Percentiles rank a stretch among this genome's conserved stretches.
Conservation (phyloP, 2,113 vertebrate species). For the Gadus chalcogrammus region DNA sequence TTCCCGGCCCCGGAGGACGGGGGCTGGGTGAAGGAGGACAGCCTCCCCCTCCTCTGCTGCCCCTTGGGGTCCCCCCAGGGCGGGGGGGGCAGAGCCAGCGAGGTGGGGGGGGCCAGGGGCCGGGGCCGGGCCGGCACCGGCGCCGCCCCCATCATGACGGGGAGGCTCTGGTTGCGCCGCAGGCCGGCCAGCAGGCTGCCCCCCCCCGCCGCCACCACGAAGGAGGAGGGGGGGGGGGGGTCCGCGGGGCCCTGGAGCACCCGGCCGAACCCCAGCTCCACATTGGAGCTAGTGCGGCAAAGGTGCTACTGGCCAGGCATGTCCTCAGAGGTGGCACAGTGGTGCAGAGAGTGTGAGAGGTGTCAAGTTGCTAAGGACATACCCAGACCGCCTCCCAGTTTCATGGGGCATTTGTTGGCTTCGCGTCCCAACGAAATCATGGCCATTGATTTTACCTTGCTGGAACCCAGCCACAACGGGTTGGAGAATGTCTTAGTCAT, state of each 20-base stretch:
- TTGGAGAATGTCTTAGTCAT: too few relatives aligned
- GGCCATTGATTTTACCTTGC: too few relatives aligned
- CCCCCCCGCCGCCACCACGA: constrained; percentile 81
- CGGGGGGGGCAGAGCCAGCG: constrained; percentile 62
- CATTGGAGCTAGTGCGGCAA: too few relatives aligned
- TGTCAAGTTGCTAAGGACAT: too few relatives aligned
- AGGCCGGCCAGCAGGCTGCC: constrained; percentile 85
- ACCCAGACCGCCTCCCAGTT: too few relatives aligned
- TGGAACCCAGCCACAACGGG: too few relatives aligned
- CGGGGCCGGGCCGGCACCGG: constrained; percentile 49
- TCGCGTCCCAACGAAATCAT: too few relatives aligned
- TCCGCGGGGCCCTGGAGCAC: constrained; percentile 68
- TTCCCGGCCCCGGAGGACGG: not conserved
- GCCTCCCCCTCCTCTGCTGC: constrained; percentile 37
- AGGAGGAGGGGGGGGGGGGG: constrained; percentile 78
- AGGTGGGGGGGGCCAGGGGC: constrained; percentile 60
- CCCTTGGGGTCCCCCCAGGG: constrained; percentile 75
- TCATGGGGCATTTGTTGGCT: too few relatives aligned
- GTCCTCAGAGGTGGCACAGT: too few relatives aligned
- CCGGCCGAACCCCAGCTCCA: constrained; percentile 86
- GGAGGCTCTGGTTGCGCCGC: constrained; percentile 92
- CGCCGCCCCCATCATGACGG: constrained; percentile 81
- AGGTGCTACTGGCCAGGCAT: too few relatives aligned
- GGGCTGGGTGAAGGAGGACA: constrained; percentile 44
- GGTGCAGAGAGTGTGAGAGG: too few relatives aligned